A percentile compares a stretch with the other conserved stretches of the same genome.
Conservation (phyloP, 1,140 invertebrate species). For the Cherax quadricarinatus region DNA sequence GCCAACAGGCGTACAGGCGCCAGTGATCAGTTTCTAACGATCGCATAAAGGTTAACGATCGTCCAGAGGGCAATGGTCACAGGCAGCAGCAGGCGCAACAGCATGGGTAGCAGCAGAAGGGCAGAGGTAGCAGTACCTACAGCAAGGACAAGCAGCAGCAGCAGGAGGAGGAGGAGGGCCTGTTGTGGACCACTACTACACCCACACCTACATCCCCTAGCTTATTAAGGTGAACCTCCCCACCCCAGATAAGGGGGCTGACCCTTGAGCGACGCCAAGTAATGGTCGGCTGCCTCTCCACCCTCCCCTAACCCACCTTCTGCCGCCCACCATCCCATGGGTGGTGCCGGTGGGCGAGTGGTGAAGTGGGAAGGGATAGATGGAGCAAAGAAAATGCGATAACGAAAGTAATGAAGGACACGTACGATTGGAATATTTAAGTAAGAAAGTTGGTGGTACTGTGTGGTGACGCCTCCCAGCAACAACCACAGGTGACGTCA, state of each 20-base stretch:
- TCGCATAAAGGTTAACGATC: background rate
- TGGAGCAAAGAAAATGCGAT: no score
- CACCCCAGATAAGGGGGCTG: background rate
- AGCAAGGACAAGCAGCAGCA: background rate
- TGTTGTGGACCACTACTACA: background rate
- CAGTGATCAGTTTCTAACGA: no score
- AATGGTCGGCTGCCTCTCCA: background rate
- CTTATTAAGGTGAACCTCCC: slow-evolving; percentile 1
- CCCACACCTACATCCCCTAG: background rate
- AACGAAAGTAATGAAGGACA: no score
- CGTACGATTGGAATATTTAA: no score
- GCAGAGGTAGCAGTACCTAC: background rate
- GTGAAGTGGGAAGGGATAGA: no score
- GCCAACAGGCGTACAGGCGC: no score
- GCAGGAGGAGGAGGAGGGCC: background rate
- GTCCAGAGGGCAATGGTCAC: background rate
- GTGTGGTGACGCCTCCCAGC: no score
- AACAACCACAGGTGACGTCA: no score
- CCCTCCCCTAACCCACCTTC: background rate
- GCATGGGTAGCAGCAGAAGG: background rate
- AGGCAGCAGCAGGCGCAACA: background rate
- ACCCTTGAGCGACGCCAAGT: slow-evolving; percentile 26
- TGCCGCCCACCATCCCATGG: background rate
- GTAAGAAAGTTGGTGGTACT: no score
- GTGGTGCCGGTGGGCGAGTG: no score